Percentiles rank a stretch among this genome's conserved stretches.
Evolutionary conservation across 2,113 vertebrate genomes (phyloP).

Genomic region (Apaloderma vittatum): DNA sequence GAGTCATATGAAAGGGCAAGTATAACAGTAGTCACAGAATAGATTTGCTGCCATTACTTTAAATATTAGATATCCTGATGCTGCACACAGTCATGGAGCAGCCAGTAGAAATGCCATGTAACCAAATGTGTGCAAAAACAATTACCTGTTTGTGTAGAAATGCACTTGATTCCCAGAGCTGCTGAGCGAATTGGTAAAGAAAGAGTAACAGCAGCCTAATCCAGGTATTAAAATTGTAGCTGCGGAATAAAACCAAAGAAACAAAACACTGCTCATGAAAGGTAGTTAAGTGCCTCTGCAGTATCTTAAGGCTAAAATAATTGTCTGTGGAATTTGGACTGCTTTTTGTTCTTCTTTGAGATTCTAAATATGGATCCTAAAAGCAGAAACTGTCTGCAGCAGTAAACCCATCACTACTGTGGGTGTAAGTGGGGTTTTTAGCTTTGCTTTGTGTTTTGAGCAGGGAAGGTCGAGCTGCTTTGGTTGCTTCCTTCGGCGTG

Average conservation of each 20-base stretch:
- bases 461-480: conserved; percentile 78
- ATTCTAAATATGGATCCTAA: background rate
- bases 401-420: background rate
- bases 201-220: background rate
- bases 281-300: background rate
- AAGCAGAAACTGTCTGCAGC: background rate
- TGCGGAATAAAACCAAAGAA: background rate
- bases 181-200: background rate
- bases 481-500: conserved; percentile 77
- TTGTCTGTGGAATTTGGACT: background rate
- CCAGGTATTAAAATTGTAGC: background rate
- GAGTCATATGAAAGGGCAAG: background rate
- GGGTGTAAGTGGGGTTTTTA: background rate
- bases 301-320: background rate
- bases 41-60: background rate
- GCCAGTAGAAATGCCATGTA: background rate
- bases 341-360: background rate
- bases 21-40: background rate
- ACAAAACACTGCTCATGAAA: background rate
- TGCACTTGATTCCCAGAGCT: background rate
- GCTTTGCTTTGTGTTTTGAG: background rate
- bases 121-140: background rate
- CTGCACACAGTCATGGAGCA: background rate
- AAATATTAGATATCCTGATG: background rate
- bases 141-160: background rate